phyloP scores from a whole-genome alignment of 2,797 vertebrate genomes.

The Hybognathus amarus region DNA sequence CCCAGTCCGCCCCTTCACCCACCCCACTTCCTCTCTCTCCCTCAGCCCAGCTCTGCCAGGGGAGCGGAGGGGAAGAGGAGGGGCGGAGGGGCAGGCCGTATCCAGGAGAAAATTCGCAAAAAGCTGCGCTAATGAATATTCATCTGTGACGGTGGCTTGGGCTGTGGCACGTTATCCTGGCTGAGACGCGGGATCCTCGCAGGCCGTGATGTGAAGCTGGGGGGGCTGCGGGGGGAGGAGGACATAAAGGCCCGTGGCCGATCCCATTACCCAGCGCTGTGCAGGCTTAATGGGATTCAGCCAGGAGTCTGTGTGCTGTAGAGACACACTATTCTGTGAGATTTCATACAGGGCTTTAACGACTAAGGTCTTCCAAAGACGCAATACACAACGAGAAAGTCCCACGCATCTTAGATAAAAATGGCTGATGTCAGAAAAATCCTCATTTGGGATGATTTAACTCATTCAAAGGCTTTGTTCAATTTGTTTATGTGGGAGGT shows the following conservation, averaged over 20 bases:
- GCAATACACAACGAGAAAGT: conserved; percentile 47
- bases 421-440: conserved; percentile 51
- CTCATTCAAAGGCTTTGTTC: conserved; percentile 33
- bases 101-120: conserved; percentile 59
- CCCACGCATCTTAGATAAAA: conserved; percentile 50
- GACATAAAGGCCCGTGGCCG: conserved; percentile 66
- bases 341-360: conserved; percentile 62
- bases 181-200: conserved; percentile 58
- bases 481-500: conserved; percentile 28
- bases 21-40: conserved; percentile 57
- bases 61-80: conserved; percentile 44
- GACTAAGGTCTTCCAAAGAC: conserved; percentile 41
- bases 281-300: conserved; percentile 67
- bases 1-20: conserved; percentile 55
- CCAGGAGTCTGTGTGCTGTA: conserved; percentile 62
- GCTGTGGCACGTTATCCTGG: conserved; percentile 62
- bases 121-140: conserved; percentile 67
- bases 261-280: conserved; percentile 66
- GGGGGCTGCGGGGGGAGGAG: conserved; percentile 55
- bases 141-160: conserved; percentile 63
- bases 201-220: conserved; percentile 41
- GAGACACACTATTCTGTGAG: conserved; percentile 57
- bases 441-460: conserved; percentile 48
- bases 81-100: conserved; percentile 49
- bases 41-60: conserved; percentile 48